phyloP scores from a whole-genome alignment of 1,140 invertebrate genomes.

The Olivierus martensii region DNA sequence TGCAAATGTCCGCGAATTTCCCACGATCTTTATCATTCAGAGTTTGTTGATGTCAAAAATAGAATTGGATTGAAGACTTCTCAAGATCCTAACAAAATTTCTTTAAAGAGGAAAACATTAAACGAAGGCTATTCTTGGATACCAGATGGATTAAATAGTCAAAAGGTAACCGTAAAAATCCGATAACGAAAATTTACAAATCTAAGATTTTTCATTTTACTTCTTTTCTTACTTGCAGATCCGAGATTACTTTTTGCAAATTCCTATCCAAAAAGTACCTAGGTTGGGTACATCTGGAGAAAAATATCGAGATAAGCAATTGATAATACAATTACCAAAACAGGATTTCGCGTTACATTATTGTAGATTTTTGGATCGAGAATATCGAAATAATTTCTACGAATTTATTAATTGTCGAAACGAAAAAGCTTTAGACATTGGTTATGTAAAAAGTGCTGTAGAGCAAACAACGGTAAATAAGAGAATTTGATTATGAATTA shows the following conservation, averaged over 20 bases:
- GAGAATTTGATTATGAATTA: no score
- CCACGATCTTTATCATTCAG: no score
- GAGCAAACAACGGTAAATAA: no score
- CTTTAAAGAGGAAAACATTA: conserved; percentile 18
- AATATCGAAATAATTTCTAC: conserved; percentile 59
- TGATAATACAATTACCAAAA: conserved; percentile 80
- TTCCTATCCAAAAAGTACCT: conserved; percentile 62
- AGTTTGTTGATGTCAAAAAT: no score
- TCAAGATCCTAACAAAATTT: no score
- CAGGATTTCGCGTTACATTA: conserved; percentile 83
- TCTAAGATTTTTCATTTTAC: no score
- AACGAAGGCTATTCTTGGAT: conserved; percentile 60
- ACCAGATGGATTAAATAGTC: conserved; percentile 53
- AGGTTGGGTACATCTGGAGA: conserved; percentile 59
- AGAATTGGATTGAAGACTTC: no score
- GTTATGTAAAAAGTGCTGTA: conserved; percentile 40
- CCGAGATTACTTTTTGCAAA: conserved; percentile 54
- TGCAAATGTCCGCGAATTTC: no score
- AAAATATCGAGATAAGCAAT: conserved; percentile 58
- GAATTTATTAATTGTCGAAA: conserved; percentile 84
- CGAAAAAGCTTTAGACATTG: conserved; percentile 89
- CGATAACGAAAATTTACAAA: no score
- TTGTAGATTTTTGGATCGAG: conserved; percentile 63
- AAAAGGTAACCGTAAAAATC: conserved; percentile 35
- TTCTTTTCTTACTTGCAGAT: conserved; percentile 29